Evolutionary conservation across 2,113 vertebrate genomes (phyloP).

Genomic region (Chamaetylas fuelleborni): DNA sequence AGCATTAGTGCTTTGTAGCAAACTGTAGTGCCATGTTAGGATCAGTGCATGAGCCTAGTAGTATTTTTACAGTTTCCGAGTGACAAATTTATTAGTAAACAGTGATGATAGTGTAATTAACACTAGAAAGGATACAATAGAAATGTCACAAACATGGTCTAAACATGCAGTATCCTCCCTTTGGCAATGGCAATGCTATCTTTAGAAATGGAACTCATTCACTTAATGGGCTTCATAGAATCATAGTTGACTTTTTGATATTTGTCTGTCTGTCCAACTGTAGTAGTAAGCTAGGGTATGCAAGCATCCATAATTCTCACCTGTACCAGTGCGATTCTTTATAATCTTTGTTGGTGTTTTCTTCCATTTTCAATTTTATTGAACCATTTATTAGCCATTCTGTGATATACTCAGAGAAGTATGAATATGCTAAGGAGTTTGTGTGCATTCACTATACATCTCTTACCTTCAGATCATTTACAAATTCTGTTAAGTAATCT

Average conservation of each 20-base stretch:
- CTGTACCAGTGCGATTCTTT: not conserved
- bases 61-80: slow-evolving; percentile 83
- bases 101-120: slow-evolving; percentile 70
- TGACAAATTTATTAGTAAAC: slow-evolving; percentile 71
- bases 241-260: slow-evolving; percentile 6
- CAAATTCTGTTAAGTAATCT: not conserved
- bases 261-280: not conserved
- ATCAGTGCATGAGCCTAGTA: slow-evolving; percentile 95
- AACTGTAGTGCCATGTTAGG: slow-evolving; percentile 90
- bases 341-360: not conserved
- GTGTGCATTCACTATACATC: not conserved
- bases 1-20: slow-evolving; percentile 93
- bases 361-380: not conserved
- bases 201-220: slow-evolving; percentile 41
- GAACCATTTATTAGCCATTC: not conserved
- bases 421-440: not conserved
- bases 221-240: slow-evolving; percentile 17
- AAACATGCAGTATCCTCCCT: slow-evolving; percentile 74
- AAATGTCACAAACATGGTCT: slow-evolving; percentile 43
- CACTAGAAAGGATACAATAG: slow-evolving; percentile 60
- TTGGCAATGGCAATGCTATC: slow-evolving; percentile 55
- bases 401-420: not conserved
- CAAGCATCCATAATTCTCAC: not conserved
- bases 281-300: not conserved
- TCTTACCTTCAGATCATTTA: not conserved